Evolutionary conservation across 2,888 invertebrate species (phyloP), one percentile per base, ranked within the genome.

Genomic region (Ectemnius continuus): DNA sequence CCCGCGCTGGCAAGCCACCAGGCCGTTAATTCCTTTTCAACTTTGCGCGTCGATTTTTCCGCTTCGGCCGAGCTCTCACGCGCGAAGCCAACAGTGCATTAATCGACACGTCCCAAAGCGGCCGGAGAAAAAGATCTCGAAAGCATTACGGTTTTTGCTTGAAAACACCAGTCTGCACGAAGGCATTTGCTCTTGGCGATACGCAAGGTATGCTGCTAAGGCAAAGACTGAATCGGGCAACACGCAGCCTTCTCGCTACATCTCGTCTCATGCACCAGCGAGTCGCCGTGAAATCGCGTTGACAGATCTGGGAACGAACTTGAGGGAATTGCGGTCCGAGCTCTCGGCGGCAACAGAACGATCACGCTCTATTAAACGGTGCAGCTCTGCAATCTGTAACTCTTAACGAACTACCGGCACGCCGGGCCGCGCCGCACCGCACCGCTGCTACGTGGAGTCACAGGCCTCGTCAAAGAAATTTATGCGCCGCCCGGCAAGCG

Each of bases 301-400:
- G 60, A 59, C 65, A 74, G 76, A 80, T 56, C 70, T 72, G 80
- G 64, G 82, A 79, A 79, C 80, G 60, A 72, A 79, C 71, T 73
- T 36, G 67, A 26, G 64, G 36, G 56, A 57, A 59, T 61, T 28
- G 64, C 67, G 60, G 82, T 82, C 80, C 73, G 78, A 75, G 73
- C 80, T 80, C 77, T 78, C 78, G 75, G 70, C 75, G 48, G 65
- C 73, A 73, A 75, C 74, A 23, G 73, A 74, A 77, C 75, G 78
- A 81, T 81, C 82, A 80, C 72, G 70, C 73, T 82, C 73, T 74
- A 81, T 81, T 81, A 81, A 80, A 75, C 69, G 71, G 82, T 78
- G 73, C 79, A 78, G 64, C 72, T n/a, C 68, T 46, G 61, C 64
- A 58, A 61, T 47, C 61, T 46, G 20, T n/a, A 62, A 67, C 59